phyloP scores from a whole-genome alignment of 2,797 vertebrate species.

The Micrastur ruficollis region DNA sequence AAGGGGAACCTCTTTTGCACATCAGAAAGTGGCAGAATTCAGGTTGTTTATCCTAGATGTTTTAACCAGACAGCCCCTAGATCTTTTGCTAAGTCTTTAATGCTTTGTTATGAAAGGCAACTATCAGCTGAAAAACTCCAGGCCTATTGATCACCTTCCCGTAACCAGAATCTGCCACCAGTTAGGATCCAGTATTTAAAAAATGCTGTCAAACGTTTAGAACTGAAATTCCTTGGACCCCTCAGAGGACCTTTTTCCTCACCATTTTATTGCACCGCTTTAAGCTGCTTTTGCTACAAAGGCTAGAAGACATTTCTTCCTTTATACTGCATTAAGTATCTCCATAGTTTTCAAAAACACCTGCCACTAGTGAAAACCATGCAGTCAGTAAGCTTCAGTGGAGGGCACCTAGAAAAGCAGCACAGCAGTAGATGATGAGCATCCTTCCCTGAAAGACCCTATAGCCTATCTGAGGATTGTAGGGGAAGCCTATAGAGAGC shows the following conservation, averaged over 20 bases:
- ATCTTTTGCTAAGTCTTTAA: conserved; percentile 45
- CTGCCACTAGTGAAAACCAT: background rate
- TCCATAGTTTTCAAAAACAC: background rate
- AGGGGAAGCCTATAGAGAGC: background rate
- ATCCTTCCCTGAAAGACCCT: fast-evolving
- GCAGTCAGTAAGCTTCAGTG: background rate
- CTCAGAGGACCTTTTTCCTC: background rate
- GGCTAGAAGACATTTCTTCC: background rate
- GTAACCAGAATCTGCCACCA: background rate
- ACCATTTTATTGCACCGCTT: background rate
- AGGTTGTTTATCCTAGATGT: conserved; percentile 27
- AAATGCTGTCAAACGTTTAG: background rate
- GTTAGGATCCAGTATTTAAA: background rate
- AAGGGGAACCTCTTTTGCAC: background rate
- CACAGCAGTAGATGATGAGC: background rate
- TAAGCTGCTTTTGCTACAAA: background rate
- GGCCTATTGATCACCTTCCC: background rate
- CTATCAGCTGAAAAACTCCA: conserved; percentile 52
- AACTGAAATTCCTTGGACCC: background rate
- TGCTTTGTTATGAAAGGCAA: conserved; percentile 47
- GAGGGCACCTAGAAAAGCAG: fast-evolving
- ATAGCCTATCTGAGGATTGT: background rate
- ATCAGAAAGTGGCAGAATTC: conserved; percentile 18
- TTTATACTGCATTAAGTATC: background rate
- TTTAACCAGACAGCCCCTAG: background rate